Percentiles rank a stretch among this genome's conserved stretches.
These are phyloP conservation scores for Stegana nigrithorax DNA, from an alignment of 2,888 invertebrate species.

Conservation along the genomic window DNA sequence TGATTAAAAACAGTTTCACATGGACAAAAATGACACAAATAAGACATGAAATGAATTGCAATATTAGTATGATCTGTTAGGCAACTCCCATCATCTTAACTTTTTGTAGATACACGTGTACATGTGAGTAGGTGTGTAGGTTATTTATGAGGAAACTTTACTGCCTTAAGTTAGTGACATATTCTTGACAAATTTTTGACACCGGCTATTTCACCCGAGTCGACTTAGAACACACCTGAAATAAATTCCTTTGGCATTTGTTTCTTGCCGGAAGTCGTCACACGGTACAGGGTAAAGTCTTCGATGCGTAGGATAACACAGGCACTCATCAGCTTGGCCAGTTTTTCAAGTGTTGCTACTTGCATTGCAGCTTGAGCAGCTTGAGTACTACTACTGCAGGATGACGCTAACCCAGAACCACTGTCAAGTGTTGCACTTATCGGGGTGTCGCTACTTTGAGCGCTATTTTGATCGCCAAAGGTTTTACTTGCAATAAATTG, in stretches of 20 bases:
- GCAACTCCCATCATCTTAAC: no score
- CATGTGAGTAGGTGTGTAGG: background rate
- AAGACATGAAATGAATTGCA: no score
- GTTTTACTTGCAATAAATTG: conserved; percentile 39
- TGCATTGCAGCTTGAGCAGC: conserved; percentile 74
- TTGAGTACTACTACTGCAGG: conserved; percentile 51
- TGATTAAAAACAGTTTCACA: conserved; percentile 36
- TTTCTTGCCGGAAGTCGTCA: conserved; percentile 81
- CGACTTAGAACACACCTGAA: conserved; percentile 71
- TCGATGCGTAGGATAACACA: conserved; percentile 90
- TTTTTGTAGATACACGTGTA: background rate
- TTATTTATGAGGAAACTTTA: no score
- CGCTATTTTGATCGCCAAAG: conserved; percentile 46
- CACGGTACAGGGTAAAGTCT: conserved; percentile 89
- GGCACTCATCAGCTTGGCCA: conserved; percentile 90
- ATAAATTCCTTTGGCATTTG: conserved; percentile 84
- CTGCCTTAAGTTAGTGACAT: no score
- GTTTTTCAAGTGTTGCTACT: conserved; percentile 75
- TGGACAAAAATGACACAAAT: conserved; percentile 22
- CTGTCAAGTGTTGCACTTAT: no score
- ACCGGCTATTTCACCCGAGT: no score
- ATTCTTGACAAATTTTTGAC: no score
- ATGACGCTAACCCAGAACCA: conserved; percentile 49
- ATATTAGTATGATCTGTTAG: no score
- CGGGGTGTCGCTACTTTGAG: conserved; percentile 33